Percentiles rank a stretch among this genome's conserved stretches.
Conservation (phyloP, 2,797 vertebrate species). For the Poliocrania exsul region DNA sequence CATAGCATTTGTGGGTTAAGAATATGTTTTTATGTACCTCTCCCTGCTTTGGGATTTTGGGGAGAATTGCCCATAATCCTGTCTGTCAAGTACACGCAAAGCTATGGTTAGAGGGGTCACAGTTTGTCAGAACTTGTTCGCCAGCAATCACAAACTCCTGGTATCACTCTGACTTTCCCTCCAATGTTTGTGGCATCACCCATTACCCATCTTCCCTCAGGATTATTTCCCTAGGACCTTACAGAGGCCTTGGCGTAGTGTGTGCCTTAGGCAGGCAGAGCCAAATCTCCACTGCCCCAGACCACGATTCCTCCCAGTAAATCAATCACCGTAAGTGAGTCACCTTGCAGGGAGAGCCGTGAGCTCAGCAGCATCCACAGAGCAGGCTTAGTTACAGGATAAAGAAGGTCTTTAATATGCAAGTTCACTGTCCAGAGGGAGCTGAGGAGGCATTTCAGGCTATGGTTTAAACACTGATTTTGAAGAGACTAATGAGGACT, state of each 20-base stretch:
- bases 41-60: background rate
- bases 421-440: conserved; percentile 19
- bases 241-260: background rate
- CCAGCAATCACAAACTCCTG: background rate
- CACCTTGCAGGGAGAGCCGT: background rate
- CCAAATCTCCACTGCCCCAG: background rate
- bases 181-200: background rate
- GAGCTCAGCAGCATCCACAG: background rate
- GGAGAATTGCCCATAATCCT: background rate
- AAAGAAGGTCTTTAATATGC: conserved; percentile 10
- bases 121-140: background rate
- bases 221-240: background rate
- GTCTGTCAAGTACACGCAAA: background rate
- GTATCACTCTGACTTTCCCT: background rate
- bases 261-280: background rate
- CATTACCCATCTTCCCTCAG: background rate
- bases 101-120: background rate
- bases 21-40: background rate
- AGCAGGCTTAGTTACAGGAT: background rate
- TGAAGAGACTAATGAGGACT: conserved; percentile 19
- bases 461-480: background rate
- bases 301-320: background rate
- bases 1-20: background rate
- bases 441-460: background rate
- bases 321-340: background rate